Evolutionary conservation across 1,140 invertebrate species (phyloP), one percentile per base, ranked within the genome.

Genomic region (Papilio aristodemus): DNA sequence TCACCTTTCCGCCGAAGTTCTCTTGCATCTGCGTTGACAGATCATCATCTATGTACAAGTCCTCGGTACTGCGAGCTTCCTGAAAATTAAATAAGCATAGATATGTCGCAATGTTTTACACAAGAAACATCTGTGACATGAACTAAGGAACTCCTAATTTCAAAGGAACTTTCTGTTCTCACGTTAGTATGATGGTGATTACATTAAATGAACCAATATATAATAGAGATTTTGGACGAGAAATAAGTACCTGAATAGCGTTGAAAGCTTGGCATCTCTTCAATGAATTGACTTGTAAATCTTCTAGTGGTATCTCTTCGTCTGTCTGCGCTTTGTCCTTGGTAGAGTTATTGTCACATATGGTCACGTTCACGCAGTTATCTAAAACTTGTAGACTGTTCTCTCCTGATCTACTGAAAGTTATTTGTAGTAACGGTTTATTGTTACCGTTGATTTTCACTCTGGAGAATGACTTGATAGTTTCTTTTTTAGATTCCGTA

Each of bases 41-140:
- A 25, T 92, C 91, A 76, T 92, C 91, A 73, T 92, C 91, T 67
- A 92, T 92, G 78, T 92, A 92, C 70, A 92, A 71, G 73, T 92
- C 91, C 64, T 92, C 91, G 3, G 91, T 92, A 76, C 90, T 92
- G 74, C 85, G 84, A 73, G 91, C 90, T 86, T 92, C 90, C 91
- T 92, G 81, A 39, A 70, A 77, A 59, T 58, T 32, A 59, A 64
- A 58, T 50, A 62, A 60, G 1, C 25, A 58, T 64, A 58, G 6
- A 62, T 32, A 46, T 38, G 17, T 54, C 25, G 60, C 66, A 57
- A 72, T 64, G 57, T 59, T n/a, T n/a, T n/a, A n/a, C n/a, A n/a
- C n/a, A n/a, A n/a, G n/a, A n/a, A n/a, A n/a, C n/a, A n/a, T n/a
- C n/a, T n/a, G n/a, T n/a, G n/a, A n/a, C n/a, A n/a, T n/a, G n/a